phyloP scores from a whole-genome alignment of 2,113 vertebrate species.

The Daboia siamensis region DNA sequence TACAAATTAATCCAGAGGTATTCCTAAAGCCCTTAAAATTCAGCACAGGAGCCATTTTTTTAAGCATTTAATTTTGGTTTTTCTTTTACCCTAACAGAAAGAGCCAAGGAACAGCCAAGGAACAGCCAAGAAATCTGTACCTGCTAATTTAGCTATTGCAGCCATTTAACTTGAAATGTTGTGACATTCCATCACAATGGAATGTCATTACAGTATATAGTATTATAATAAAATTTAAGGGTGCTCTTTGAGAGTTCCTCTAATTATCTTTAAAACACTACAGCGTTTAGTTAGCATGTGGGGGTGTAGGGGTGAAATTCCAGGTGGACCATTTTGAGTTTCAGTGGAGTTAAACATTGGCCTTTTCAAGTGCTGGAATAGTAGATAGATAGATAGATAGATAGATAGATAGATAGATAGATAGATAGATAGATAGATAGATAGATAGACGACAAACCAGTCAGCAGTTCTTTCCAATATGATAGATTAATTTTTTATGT shows the following conservation, averaged over 20 bases:
- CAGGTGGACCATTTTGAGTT: background rate
- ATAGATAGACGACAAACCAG: background rate
- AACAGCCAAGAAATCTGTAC: background rate
- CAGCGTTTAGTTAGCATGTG: background rate
- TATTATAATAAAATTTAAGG: background rate
- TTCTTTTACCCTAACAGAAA: background rate
- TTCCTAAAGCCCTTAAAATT: background rate
- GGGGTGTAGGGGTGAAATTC: too few relatives aligned
- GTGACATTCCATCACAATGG: background rate
- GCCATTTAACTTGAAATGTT: background rate
- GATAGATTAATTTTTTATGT: background rate
- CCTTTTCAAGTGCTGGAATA: background rate
- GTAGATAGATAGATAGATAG: background rate
- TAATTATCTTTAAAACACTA: background rate
- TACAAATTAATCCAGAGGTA: background rate
- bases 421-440: too few relatives aligned
- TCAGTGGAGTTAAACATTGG: background rate
- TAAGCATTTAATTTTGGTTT: background rate
- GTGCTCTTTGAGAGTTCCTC: background rate
- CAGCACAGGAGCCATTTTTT: background rate
- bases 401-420: too few relatives aligned
- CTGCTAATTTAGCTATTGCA: background rate
- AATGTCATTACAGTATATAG: background rate
- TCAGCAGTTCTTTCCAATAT: background rate
- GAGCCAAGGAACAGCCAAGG: background rate